These are phyloP conservation scores for Rhingia campestris DNA, from an alignment of 2,888 invertebrate species.

Conservation along the genomic window DNA sequence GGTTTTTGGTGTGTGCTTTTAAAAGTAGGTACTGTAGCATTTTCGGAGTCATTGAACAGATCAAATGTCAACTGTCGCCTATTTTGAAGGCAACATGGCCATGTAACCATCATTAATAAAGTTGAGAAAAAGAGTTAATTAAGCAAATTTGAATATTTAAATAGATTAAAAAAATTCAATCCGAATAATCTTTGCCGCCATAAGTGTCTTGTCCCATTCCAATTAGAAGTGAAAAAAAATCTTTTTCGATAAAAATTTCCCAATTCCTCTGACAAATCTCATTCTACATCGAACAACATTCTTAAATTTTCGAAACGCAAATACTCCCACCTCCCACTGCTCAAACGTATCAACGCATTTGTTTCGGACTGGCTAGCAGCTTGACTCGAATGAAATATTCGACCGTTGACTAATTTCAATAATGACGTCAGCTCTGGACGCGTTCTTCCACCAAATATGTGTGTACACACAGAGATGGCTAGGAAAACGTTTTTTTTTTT, in stretches of 20 bases:
- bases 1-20: not conserved
- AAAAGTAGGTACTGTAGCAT: not conserved
- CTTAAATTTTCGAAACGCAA: conserved; percentile 28
- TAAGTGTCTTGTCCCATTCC: not conserved
- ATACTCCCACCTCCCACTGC: conserved; percentile 34
- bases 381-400: not conserved
- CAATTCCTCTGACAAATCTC: conserved; percentile 25
- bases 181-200: not conserved
- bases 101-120: too few relatives aligned
- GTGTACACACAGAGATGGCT: not conserved
- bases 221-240: not conserved
- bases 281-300: not conserved
- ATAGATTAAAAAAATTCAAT: not conserved
- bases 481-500: too few relatives aligned
- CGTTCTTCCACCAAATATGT: conserved; percentile 17
- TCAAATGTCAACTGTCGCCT: conserved; percentile 25
- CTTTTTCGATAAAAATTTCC: conserved; percentile 5
- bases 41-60: conserved; percentile 5
- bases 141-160: not conserved
- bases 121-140: not conserved
- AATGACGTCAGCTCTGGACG: conserved; percentile 68
- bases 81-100: too few relatives aligned
- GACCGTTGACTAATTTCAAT: conserved; percentile 66
- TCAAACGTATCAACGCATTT: not conserved
- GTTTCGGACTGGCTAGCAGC: not conserved